A percentile compares a stretch with the other conserved stretches of the same genome.
These are phyloP conservation scores for Protonemura montana DNA, from an alignment of 2,888 invertebrate species.

Conservation along the genomic window DNA sequence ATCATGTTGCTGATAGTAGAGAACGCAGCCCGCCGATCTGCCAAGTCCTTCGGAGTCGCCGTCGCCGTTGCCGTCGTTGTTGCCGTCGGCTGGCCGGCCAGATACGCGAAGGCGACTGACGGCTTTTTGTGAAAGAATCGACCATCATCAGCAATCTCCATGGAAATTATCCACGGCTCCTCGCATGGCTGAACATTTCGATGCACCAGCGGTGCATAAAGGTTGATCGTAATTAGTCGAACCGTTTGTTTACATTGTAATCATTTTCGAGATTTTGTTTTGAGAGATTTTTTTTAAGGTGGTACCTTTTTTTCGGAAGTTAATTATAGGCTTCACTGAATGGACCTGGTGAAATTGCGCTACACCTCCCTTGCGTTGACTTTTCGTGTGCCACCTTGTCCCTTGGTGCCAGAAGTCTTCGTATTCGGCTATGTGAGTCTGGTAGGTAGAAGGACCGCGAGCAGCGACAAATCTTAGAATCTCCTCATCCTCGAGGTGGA, in stretches of 20 bases:
- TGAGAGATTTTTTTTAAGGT: conserved; percentile 23
- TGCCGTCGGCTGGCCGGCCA: not conserved
- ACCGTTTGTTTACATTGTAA: conserved; percentile 46
- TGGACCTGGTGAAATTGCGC: not conserved
- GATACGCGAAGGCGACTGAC: too few species aligned
- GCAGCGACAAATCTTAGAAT: too few species aligned
- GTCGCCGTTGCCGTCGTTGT: too few species aligned
- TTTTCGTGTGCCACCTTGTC: too few species aligned
- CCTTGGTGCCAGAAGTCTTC: too few species aligned
- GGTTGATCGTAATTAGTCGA: conserved; percentile 38
- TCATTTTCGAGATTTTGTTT: conserved; percentile 33
- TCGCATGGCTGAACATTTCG: conserved; percentile 44
- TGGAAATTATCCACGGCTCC: conserved; percentile 22
- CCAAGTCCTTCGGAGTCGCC: too few species aligned
- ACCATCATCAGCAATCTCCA: conserved; percentile 29
- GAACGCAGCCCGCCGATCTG: too few species aligned
- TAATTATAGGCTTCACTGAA: conserved; percentile 28
- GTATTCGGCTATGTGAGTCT: too few species aligned
- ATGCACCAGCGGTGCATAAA: conserved; percentile 46
- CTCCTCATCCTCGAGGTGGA: too few species aligned
- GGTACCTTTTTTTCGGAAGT: conserved; percentile 32
- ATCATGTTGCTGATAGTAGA: too few species aligned
- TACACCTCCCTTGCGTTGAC: not conserved
- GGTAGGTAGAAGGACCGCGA: too few species aligned
- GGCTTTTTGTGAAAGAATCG: conserved; percentile 7